These are phyloP conservation scores for Takifugu ocellatus DNA, from an alignment of 2,797 vertebrate species.

Conservation along the genomic window DNA sequence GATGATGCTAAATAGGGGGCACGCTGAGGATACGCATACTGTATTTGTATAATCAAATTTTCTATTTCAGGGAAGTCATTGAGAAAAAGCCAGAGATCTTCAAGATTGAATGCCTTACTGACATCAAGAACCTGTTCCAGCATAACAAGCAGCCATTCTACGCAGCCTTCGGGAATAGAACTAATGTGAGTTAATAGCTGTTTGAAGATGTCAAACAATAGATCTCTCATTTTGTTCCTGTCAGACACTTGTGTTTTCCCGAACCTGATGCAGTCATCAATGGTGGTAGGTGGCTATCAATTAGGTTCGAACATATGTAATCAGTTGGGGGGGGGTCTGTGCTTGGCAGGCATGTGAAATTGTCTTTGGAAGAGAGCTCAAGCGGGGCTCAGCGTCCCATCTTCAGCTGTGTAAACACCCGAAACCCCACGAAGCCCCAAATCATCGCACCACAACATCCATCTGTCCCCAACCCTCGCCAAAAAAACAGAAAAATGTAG, in stretches of 20 bases:
- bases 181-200: conserved; percentile 85
- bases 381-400: conserved; percentile 48
- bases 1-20: conserved; percentile 3
- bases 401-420: conserved; percentile 67
- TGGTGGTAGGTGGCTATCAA: conserved; percentile 32
- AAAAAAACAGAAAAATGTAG: conserved; percentile 28
- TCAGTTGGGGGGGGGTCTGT: conserved; percentile 39
- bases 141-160: conserved; percentile 92
- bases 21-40: not conserved
- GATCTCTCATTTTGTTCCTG: conserved; percentile 15
- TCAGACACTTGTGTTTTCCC: conserved; percentile 18
- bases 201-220: conserved; percentile 53
- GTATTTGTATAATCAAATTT: not conserved
- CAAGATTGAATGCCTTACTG: conserved; percentile 97
- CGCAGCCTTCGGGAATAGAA: conserved; percentile 95
- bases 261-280: conserved; percentile 17
- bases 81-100: conserved; percentile 99
- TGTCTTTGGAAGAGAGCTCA: conserved; percentile 42
- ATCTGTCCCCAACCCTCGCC: conserved; percentile 19
- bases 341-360: conserved; percentile 35
- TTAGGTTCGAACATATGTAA: conserved; percentile 46
- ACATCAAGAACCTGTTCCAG: conserved; percentile 97
- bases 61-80: conserved; percentile 89
- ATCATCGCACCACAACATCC: conserved; percentile 17
- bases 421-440: conserved; percentile 40